These are phyloP conservation scores for Gymnodraco acuticeps DNA, from an alignment of 2,797 vertebrate genomes.

Conservation along the genomic window DNA sequence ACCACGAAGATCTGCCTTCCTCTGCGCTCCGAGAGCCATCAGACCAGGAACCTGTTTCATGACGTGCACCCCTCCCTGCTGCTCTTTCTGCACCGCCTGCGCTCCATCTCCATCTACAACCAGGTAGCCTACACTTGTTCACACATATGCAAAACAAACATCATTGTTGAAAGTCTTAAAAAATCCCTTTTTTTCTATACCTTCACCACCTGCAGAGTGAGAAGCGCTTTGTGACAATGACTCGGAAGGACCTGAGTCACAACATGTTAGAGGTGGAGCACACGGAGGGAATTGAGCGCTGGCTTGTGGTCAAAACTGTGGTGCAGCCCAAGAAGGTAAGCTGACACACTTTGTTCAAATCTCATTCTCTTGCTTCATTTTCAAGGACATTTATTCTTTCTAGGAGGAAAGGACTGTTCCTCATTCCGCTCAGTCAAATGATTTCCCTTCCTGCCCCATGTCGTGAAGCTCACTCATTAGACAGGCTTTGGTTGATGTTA, in stretches of 20 bases:
- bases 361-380: not conserved
- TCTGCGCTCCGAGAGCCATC: slow-evolving; percentile 83
- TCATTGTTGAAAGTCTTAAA: not conserved
- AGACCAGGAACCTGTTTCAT: slow-evolving; percentile 87
- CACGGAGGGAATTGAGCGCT: slow-evolving; percentile 81
- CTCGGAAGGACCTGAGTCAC: slow-evolving; percentile 82
- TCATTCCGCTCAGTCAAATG: slow-evolving; percentile 8
- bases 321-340: slow-evolving; percentile 82
- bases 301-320: slow-evolving; percentile 85
- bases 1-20: slow-evolving; percentile 87
- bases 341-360: not conserved
- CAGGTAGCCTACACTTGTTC: slow-evolving; percentile 65
- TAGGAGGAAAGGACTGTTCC: slow-evolving; percentile 27
- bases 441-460: not conserved
- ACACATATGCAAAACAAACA: not conserved
- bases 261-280: slow-evolving; percentile 85
- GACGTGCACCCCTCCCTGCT: slow-evolving; percentile 87
- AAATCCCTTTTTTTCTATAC: not conserved
- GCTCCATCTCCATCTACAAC: slow-evolving; percentile 85
- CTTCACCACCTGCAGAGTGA: slow-evolving; percentile 71
- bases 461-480: slow-evolving; percentile 12
- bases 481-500: slow-evolving; percentile 3
- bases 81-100: slow-evolving; percentile 87
- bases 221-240: slow-evolving; percentile 81
- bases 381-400: slow-evolving; percentile 1